Percentiles rank a stretch among this genome's conserved stretches.
Conservation (phyloP, 2,888 invertebrate species). For the Chrysopilus asiliformis region DNA sequence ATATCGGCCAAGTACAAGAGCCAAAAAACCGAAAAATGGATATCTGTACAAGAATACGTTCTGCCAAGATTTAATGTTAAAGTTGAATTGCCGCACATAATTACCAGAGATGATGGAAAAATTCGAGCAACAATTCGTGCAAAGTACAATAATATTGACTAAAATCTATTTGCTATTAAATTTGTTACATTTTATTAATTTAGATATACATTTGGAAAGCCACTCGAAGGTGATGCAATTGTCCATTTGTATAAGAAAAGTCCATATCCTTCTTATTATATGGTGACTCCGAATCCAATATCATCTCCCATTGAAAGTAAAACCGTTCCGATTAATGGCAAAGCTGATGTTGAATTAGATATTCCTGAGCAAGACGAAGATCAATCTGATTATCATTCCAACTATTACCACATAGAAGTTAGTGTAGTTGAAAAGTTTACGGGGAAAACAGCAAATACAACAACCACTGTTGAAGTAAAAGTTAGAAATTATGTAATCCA, state of each 20-base stretch:
- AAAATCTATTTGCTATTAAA: background rate
- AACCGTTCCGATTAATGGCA: conserved; percentile 51
- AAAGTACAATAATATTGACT: too few species aligned
- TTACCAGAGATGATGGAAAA: conserved; percentile 65
- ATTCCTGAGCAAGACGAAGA: too few species aligned
- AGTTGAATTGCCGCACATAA: conserved; percentile 67
- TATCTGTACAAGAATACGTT: conserved; percentile 78
- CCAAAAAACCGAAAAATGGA: conserved; percentile 28
- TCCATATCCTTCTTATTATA: conserved; percentile 41
- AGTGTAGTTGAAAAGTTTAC: conserved; percentile 84
- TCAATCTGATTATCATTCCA: conserved; percentile 41
- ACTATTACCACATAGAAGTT: conserved; percentile 72
- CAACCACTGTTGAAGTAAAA: conserved; percentile 59
- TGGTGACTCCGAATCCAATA: conserved; percentile 31
- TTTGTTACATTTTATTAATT: background rate
- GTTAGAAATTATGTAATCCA: conserved; percentile 63
- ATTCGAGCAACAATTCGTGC: conserved; percentile 69
- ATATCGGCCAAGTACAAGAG: conserved; percentile 53
- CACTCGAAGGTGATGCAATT: conserved; percentile 74
- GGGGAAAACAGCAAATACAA: conserved; percentile 61
- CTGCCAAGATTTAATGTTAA: conserved; percentile 86
- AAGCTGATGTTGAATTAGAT: conserved; percentile 58
- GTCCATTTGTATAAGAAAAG: too few species aligned
- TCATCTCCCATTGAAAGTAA: too few species aligned
- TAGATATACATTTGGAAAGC: conserved; percentile 74